Evolutionary conservation across 2,797 vertebrate species (phyloP).

Genomic region (Oceanodroma leucorhoa): DNA sequence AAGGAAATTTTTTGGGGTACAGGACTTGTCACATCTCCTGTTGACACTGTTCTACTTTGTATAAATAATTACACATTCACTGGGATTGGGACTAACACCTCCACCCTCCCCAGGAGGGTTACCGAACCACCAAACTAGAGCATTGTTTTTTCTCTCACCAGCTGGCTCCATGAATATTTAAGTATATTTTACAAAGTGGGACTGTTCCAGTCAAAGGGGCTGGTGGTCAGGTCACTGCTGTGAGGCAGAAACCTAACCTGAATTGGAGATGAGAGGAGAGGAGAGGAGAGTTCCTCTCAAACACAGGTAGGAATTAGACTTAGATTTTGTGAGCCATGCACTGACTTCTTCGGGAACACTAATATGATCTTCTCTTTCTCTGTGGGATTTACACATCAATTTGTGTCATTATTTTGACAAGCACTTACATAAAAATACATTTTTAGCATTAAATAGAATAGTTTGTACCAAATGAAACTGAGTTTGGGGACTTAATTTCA

Average conservation of each 20-base stretch:
- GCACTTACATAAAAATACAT: neutral
- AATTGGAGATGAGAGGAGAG: neutral
- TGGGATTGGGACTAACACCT: constrained; percentile 13
- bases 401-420: neutral
- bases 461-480: neutral
- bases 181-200: constrained; percentile 18
- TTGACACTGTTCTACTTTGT: constrained; percentile 31
- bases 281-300: neutral
- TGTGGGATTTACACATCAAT: neutral
- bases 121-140: neutral
- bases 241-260: neutral
- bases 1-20: neutral
- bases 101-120: constrained; percentile 37
- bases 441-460: neutral
- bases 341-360: neutral
- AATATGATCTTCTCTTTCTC: neutral
- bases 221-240: neutral
- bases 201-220: constrained; percentile 22
- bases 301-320: neutral
- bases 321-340: neutral
- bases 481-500: neutral
- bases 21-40: neutral
- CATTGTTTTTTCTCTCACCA: constrained; percentile 54
- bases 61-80: constrained; percentile 48
- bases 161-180: constrained; percentile 48